Evolutionary conservation across 2,888 invertebrate genomes (phyloP), one percentile per base, ranked within the genome.

Genomic region (Pseudeuparius sepicola): DNA sequence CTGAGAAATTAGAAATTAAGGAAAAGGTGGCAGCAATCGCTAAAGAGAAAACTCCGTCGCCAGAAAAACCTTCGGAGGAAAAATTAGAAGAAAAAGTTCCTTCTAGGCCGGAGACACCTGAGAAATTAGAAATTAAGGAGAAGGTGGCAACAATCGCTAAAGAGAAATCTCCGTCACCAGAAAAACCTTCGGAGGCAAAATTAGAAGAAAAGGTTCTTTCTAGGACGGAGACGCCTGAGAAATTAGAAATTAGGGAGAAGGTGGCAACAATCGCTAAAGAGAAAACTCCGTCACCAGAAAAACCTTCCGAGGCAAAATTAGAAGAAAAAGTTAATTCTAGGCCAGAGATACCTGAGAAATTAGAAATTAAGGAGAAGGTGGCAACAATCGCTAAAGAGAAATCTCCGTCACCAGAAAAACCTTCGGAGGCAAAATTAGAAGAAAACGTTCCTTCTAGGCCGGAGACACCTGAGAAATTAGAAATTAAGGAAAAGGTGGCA

Each of bases 91-190:
- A n/a, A n/a, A n/a, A n/a, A n/a, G n/a, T n/a, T n/a, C n/a, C n/a
- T n/a, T n/a, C n/a, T n/a, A n/a, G n/a, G n/a, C n/a, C n/a, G n/a
- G n/a, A n/a, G n/a, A n/a, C n/a, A n/a, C n/a, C 20, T 20, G 20
- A 20, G n/a, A 20, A 20, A 20, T 20, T 20, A 20, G 20, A 20
- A 20, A 20, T 20, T 20, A 20, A 20, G n/a, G 20, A 20, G n/a
- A 6, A 6, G n/a, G 20, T 20, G n/a, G n/a, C 20, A 7, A n/a
- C 6, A n/a, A 6, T n/a, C n/a, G 20, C 20, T 20, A 20, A 20
- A n/a, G 20, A 20, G 6, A 20, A 7, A 7, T 20, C 20, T 7
- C n/a, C 20, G 6, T 6, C 6, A 20, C 6, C n/a, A 7, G 20
- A 20, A 20, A 20, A 20, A 20, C n/a, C n/a, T 7, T 6, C 6